phyloP scores from a whole-genome alignment of 2,797 vertebrate genomes.

The Syncerus caffer region DNA sequence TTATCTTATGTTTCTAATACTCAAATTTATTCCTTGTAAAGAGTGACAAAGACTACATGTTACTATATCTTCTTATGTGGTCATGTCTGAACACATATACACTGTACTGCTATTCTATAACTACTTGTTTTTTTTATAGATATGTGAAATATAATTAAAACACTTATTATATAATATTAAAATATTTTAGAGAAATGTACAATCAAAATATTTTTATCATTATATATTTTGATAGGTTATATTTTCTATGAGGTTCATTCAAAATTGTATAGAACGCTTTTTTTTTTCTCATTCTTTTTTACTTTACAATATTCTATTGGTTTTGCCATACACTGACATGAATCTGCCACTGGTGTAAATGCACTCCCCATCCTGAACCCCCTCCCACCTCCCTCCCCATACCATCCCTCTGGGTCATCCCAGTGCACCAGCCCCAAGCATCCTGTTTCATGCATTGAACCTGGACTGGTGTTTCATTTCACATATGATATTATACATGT shows the following conservation, averaged over 20 bases:
- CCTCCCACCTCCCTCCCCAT: background rate
- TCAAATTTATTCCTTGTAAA: background rate
- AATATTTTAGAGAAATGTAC: background rate
- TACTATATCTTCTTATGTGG: background rate
- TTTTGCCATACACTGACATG: background rate
- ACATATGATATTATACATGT: too few relatives aligned
- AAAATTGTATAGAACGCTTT: background rate
- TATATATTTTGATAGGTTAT: background rate
- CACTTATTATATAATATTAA: background rate
- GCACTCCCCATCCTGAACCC: background rate
- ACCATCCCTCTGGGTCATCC: too few relatives aligned
- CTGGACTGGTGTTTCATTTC: too few relatives aligned
- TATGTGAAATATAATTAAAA: background rate
- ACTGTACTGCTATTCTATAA: background rate
- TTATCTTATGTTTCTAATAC: background rate
- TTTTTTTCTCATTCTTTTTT: too few relatives aligned
- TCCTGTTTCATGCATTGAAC: too few relatives aligned
- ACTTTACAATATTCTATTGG: background rate
- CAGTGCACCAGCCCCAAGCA: too few relatives aligned
- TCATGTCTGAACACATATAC: background rate
- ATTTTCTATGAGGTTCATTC: background rate
- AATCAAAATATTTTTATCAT: background rate
- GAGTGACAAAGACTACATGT: background rate
- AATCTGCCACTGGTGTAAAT: background rate
- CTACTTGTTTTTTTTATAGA: constrained; percentile 13